Base-by-base conservation (phyloP, 2,797 vertebrate genomes). In the Anas georgica region DNA sequence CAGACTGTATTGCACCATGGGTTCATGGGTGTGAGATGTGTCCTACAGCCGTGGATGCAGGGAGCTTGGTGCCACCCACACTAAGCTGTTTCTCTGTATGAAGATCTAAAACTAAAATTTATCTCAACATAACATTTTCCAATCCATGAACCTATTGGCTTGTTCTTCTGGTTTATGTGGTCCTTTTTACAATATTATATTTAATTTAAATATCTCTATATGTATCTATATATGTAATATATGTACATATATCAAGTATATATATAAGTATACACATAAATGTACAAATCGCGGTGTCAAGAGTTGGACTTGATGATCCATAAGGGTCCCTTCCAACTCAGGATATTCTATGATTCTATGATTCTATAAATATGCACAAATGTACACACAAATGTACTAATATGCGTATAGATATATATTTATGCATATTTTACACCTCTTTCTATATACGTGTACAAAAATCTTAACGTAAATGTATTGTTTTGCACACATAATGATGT, bases 21-120 rank as follows among this genome's bases (percentile, higher is more conserved):
- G 37, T 23, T 20, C 20, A 23, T 3, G 16, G 9, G 10, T 37
- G 4, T 6, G 39, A 3, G 3, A 29, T 3, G 17, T 2, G 33
- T 4, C 7, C 2, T 2, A 12, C 1, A 23, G 3, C 2, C 2
- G 0, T 43, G 7, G 14, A 6, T 4, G 12, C n/a, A 4, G 14
- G 14, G 17, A 56, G 3, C 2, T 60, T 16, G 3, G 2, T 1
- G 4, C 2, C 9, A 21, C 5, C 23, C 0, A 0, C 10, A 26
- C 28, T 46, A 25, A 23, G 13, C 41, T 18, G 25, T 12, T 33
- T 12, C 28, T 43, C 26, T 41, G 28, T 41, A 12, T 41, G 28
- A 29, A 41, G 41, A 54, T 7, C 4, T 55, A 41, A 12, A n/a
- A 50, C 41, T 48, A 23, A 7, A 7, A 7, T 60, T 46, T 83